Percentiles rank a stretch among this genome's conserved stretches.
Evolutionary conservation across 2,797 vertebrate species (phyloP).

Genomic region (Neoniphon sammara): DNA sequence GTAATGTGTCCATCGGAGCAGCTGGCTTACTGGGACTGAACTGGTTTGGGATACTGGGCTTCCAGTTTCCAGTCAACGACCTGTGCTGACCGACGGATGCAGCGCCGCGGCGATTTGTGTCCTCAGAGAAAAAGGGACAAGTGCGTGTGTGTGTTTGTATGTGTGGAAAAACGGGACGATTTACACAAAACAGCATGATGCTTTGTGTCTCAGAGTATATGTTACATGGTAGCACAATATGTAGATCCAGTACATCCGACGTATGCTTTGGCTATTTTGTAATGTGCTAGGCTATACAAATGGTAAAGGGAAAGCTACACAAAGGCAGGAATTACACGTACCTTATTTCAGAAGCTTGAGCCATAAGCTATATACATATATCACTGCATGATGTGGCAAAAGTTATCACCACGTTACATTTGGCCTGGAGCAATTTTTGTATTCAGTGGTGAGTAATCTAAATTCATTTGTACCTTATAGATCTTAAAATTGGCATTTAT

Average conservation of each 20-base stretch:
- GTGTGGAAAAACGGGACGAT: fast-evolving
- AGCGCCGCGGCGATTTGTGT: conserved; percentile 25
- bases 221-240: no score
- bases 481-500: no score
- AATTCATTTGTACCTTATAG: no score
- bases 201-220: conserved; percentile 9
- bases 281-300: background rate
- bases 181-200: background rate
- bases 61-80: conserved; percentile 6
- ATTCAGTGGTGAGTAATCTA: no score
- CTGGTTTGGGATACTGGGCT: conserved; percentile 15
- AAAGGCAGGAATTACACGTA: no score
- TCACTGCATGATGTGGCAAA: background rate
- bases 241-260: background rate
- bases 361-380: background rate
- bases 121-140: conserved; percentile 35
- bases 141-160: background rate
- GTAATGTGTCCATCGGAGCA: background rate
- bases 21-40: conserved; percentile 25
- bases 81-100: conserved; percentile 34
- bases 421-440: background rate
- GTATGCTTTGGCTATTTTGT: background rate
- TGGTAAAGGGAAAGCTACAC: background rate
- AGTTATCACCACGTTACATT: background rate
- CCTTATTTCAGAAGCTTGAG: no score